These are phyloP conservation scores for Danaus plexippus DNA, from an alignment of 1,140 invertebrate genomes.

Conservation along the genomic window DNA sequence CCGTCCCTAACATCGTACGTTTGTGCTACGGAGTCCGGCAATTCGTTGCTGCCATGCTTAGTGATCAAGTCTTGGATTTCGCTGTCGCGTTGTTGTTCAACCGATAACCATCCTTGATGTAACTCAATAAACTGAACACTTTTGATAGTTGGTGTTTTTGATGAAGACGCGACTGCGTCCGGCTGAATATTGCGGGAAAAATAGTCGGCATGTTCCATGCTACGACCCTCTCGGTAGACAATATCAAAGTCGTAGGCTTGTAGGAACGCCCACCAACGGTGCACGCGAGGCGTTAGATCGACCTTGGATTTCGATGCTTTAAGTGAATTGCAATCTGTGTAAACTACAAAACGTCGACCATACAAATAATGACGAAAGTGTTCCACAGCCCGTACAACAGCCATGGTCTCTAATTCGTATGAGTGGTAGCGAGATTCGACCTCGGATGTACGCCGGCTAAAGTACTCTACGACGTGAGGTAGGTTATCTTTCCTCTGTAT, in stretches of 20 bases:
- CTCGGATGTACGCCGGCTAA: conserved; percentile 50
- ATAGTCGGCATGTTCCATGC: conserved; percentile 13
- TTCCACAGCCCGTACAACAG: conserved; percentile 30
- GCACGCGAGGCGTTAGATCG: conserved; percentile 9
- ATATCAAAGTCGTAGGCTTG: conserved; percentile 12
- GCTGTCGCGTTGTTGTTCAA: too few relatives aligned
- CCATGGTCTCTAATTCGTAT: conserved; percentile 38
- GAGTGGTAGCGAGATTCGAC: conserved; percentile 37
- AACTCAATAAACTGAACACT: too few relatives aligned
- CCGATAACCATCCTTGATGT: too few relatives aligned
- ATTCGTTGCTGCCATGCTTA: too few relatives aligned
- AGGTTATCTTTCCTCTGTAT: conserved; percentile 46
- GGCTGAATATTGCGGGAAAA: too few relatives aligned
- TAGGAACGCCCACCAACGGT: conserved; percentile 13
- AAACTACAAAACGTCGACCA: conserved; percentile 27
- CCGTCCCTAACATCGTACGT: too few relatives aligned
- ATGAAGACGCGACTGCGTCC: too few relatives aligned
- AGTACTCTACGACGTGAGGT: conserved; percentile 62
- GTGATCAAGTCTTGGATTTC: too few relatives aligned
- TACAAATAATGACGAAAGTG: conserved; percentile 36
- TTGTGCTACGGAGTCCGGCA: too few relatives aligned
- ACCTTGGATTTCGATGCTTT: conserved; percentile 16
- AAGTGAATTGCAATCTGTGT: conserved; percentile 37
- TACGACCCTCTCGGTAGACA: conserved; percentile 13
- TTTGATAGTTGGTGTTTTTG: too few relatives aligned